Evolutionary conservation across 1,140 invertebrate species (phyloP).

Genomic region (Monochamus saltuarius): DNA sequence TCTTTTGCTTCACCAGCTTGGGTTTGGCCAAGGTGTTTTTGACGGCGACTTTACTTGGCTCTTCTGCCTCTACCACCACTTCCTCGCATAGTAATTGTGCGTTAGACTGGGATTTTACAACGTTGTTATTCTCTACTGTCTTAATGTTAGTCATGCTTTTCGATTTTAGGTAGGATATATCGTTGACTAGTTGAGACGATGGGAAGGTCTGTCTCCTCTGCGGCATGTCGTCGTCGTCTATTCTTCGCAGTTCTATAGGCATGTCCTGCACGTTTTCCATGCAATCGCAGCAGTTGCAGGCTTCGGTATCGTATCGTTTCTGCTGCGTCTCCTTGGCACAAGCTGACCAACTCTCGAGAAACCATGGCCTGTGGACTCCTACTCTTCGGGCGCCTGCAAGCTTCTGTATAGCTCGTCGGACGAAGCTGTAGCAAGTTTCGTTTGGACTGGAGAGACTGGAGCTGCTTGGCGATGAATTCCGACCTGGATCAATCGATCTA

Average conservation of each 20-base stretch:
- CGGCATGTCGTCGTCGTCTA: constrained; percentile 70
- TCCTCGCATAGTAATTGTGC: neutral
- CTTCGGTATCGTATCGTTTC: constrained; percentile 56
- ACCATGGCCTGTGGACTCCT: constrained; percentile 66
- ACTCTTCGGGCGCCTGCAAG: constrained; percentile 70
- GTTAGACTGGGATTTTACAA: constrained; percentile 1
- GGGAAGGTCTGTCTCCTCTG: constrained; percentile 57
- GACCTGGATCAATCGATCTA: constrained; percentile 59
- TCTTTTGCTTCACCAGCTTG: constrained; percentile 76
- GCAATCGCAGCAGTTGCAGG: constrained; percentile 61
- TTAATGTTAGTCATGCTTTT: constrained; percentile 79
- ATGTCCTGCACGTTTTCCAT: constrained; percentile 71
- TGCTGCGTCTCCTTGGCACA: constrained; percentile 58
- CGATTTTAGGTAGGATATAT: constrained; percentile 64
- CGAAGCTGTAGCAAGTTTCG: constrained; percentile 92
- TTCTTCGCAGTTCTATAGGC: constrained; percentile 83
- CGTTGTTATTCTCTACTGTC: constrained; percentile 66
- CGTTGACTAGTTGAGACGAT: constrained; percentile 54
- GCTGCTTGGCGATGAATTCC: constrained; percentile 69
- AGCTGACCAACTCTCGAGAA: constrained; percentile 74
- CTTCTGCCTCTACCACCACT: constrained; percentile 19
- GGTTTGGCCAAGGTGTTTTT: constrained; percentile 56
- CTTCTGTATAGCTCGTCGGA: constrained; percentile 84
- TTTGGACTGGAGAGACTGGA: constrained; percentile 87
- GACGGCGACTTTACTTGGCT: constrained; percentile 31